Evolutionary conservation across 2,797 vertebrate genomes (phyloP).

Genomic region (Selene dorsalis): DNA sequence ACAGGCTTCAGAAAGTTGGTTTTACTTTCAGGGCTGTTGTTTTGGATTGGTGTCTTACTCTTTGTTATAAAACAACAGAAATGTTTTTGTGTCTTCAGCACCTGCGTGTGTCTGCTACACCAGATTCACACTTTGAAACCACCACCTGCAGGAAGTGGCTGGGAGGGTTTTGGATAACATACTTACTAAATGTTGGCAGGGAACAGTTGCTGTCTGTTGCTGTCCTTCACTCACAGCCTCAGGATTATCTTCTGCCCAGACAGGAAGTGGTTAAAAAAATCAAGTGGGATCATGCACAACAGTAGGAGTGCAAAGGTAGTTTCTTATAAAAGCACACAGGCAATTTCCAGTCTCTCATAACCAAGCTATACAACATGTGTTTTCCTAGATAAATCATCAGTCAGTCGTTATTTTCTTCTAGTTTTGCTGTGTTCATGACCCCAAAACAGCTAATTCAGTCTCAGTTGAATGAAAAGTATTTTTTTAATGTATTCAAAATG

Average conservation of each 20-base stretch:
- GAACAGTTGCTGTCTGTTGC: constrained; percentile 66
- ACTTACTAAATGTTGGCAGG: constrained; percentile 31
- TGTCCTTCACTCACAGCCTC: constrained; percentile 46
- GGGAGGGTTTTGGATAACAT: constrained; percentile 55
- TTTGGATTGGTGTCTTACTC: not conserved
- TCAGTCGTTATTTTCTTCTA: not conserved
- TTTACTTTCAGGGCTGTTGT: not conserved
- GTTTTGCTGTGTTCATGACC: constrained; percentile 1
- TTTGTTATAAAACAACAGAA: not conserved
- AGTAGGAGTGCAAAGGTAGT: constrained; percentile 1
- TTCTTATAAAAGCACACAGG: not conserved
- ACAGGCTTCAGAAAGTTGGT: not conserved
- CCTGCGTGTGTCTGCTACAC: constrained; percentile 10
- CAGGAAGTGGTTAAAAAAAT: constrained; percentile 25
- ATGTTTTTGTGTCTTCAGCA: constrained; percentile 13
- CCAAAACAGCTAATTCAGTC: constrained; percentile 13
- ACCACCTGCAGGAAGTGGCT: constrained; percentile 48
- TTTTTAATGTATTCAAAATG: constrained; percentile 6
- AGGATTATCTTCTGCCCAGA: constrained; percentile 22
- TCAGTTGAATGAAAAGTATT: not conserved
- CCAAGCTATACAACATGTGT: not conserved
- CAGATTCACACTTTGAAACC: constrained; percentile 32
- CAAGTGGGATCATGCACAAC: constrained; percentile 1
- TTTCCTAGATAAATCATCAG: not conserved
- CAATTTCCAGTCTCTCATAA: not conserved